Evolutionary conservation across 2,888 invertebrate genomes (phyloP).

Genomic region (Diadegma fenestrale): DNA sequence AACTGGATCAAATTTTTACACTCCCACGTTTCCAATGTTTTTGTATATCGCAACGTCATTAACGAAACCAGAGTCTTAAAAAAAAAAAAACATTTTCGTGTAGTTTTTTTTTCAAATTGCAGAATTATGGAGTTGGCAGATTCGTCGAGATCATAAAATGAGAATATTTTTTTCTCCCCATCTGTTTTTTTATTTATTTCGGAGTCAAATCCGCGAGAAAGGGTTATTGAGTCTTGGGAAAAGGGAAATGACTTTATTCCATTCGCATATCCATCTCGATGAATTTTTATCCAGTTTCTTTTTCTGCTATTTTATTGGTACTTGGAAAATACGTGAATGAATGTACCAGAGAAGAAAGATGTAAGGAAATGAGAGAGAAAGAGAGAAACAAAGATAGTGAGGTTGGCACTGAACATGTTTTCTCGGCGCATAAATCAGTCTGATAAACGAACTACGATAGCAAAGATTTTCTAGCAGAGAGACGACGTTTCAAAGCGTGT

Average conservation of each 20-base stretch:
- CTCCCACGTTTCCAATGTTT: background rate
- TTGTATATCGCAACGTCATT: background rate
- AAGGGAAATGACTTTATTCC: conserved; percentile 31
- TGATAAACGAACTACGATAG: conserved; percentile 59
- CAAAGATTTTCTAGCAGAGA: conserved; percentile 55
- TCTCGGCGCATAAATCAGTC: conserved; percentile 56
- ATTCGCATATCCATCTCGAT: conserved; percentile 33
- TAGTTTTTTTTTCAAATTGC: background rate
- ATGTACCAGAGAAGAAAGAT: conserved; percentile 31
- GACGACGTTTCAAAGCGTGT: conserved; percentile 36
- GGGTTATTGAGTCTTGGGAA: conserved; percentile 27
- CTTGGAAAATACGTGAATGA: conserved; percentile 63
- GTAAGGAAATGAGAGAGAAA: conserved; percentile 3
- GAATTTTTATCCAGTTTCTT: conserved; percentile 44
- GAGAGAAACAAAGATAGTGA: conserved; percentile 4
- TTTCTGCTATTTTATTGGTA: conserved; percentile 37
- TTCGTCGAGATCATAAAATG: background rate
- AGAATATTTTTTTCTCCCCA: background rate
- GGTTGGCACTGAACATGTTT: conserved; percentile 56
- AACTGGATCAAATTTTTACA: conserved; percentile 13
- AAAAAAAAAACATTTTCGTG: background rate
- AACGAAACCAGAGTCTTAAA: background rate
- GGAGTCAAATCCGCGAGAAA: background rate
- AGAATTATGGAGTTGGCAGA: background rate
- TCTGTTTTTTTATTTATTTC: conserved; percentile 1